Evolutionary conservation across 2,797 vertebrate species (phyloP), one percentile per base, ranked within the genome.

Genomic region (Sebastes goodei): DNA sequence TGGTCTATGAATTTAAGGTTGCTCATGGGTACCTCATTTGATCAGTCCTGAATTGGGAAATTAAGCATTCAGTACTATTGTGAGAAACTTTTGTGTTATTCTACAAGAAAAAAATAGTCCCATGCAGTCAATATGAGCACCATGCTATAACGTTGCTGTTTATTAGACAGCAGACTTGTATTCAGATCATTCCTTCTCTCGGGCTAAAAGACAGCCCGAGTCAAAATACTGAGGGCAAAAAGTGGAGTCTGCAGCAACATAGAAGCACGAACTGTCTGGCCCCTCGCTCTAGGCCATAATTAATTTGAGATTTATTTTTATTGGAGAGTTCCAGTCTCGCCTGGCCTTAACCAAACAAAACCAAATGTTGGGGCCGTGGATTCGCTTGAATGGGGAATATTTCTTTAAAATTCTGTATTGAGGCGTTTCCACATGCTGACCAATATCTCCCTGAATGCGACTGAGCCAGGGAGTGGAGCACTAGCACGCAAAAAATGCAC

Each of bases 261-360:
- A 96, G 95, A 96, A 94, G 96, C 96, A 96, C 96, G 94, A 95
- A 97, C 96, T 92, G 97, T 98, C 97, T 98, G 97, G 97, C 95
- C 97, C 96, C 96, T 97, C 90, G 97, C 98, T 98, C 93, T 88
- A 94, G 97, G 97, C 98, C 97, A 97, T 97, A 97, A 99, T 99
- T 99, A 98, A 99, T 99, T 97, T 97, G 97, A 98, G 97, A 98
- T 99, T 98, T 99, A 98, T 99, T 99, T 99, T 97, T 98, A 98
- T 98, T 99, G 97, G 97, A 98, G 96, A 97, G 96, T 96, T 94
- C 94, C 93, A 96, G 97, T 97, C 97, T 98, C 97, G 96, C 96
- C 96, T 96, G 97, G 97, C 96, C 97, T 98, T 97, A 98, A 97
- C 96, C 96, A 99, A 99, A 98, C 97, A 98, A 96, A 97, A 96